Conservation (phyloP, 1,140 invertebrate species). For the Orchestia grillus region DNA sequence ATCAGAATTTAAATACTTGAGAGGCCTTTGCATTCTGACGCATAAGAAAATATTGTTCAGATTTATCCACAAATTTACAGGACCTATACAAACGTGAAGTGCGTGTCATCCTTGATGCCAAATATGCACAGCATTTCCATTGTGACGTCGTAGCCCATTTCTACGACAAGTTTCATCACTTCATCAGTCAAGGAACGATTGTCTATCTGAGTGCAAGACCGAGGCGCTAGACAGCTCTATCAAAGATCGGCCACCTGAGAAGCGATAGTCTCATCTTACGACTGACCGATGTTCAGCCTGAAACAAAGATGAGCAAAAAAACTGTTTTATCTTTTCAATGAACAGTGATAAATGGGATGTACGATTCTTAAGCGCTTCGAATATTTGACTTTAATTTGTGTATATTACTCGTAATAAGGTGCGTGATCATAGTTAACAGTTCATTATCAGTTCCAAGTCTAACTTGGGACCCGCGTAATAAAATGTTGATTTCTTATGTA, state of each 20-base stretch:
- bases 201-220: not conserved
- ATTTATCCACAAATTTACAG: not conserved
- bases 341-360: not conserved
- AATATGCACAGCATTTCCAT: not conserved
- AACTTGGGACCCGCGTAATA: not conserved
- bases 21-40: not conserved
- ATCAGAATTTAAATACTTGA: not conserved
- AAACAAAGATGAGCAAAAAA: conserved; percentile 15
- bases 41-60: not conserved
- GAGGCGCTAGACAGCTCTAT: not conserved
- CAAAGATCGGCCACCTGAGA: not conserved
- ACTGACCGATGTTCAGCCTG: not conserved
- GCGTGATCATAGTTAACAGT: not conserved
- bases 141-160: not conserved
- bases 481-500: not conserved
- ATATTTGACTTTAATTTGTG: not conserved
- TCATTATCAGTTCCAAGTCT: not conserved
- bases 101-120: not conserved
- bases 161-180: not conserved
- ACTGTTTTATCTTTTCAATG: not conserved
- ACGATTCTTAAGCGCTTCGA: not conserved
- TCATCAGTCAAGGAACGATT: not conserved
- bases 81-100: not conserved
- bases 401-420: not conserved
- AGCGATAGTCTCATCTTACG: not conserved